Base-by-base conservation (phyloP, 2,888 invertebrate genomes). In the Zaprionus obscuricornis region DNA sequence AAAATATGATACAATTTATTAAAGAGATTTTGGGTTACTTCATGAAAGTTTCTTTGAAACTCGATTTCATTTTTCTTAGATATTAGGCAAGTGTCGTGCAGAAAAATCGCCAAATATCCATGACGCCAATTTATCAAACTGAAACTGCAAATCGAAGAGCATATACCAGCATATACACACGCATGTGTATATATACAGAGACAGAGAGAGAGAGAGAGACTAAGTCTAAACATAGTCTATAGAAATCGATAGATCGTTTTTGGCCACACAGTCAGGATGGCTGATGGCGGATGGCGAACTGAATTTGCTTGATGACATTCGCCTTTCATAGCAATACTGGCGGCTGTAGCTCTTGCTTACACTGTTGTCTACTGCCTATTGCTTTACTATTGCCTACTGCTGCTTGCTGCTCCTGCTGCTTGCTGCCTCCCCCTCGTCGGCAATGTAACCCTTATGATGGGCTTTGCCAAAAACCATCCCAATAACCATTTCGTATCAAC, bases 401-500 rank as follows among this genome's bases (percentile, higher is more conserved):
- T 18, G 6, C 11, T 5, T 24, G 24, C 45, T 51, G 31, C 34
- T 29, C 18, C 36, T n/a, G n/a, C 24, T 8, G 7, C 14, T 22
- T 18, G 0, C 33, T 14, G 40, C 47, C 60, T 31, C 34, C 54
- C 50, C 45, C 42, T 46, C 31, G 16, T 16, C 49, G 45, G 50
- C 60, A 49, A 68, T n/a, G 82, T 81, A 81, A 81, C 84, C 81
- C 81, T 81, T 84, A 82, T 81, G 66, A 71, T 76, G 66, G 59
- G 43, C 62, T 59, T 47, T 43, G 72, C 51, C 62, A 39, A 69
- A 50, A 47, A 55, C 55, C 62, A 63, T 55, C 4, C 37, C 59
- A 60, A 49, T 51, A 56, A 29, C 40, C 57, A 24, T 11, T 10
- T n/a, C 45, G 18, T 18, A 70, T 51, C 69, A 75, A 75, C 76